phyloP scores from a whole-genome alignment of 2,888 invertebrate species.

The Pharmacophagus antenor region DNA sequence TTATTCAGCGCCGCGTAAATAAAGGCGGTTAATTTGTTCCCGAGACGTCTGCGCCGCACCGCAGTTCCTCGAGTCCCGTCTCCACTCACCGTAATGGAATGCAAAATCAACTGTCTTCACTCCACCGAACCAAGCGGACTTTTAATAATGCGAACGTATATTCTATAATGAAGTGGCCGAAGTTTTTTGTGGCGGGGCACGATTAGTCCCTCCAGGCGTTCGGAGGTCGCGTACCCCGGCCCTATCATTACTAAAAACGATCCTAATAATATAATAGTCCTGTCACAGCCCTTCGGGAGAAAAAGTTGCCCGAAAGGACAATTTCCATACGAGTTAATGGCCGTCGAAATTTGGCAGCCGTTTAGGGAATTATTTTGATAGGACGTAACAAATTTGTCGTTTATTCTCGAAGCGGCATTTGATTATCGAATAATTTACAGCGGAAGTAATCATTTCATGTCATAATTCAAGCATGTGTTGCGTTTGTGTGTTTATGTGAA shows the following conservation, averaged over 20 bases:
- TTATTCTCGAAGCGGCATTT: slow-evolving; percentile 41
- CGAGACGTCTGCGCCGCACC: slow-evolving; percentile 39
- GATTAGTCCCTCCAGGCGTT: slow-evolving; percentile 72
- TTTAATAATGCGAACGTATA: slow-evolving; percentile 49
- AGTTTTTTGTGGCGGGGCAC: slow-evolving; percentile 62
- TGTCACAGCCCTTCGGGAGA: slow-evolving; percentile 70
- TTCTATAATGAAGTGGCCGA: slow-evolving; percentile 71
- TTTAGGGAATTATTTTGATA: slow-evolving; percentile 59
- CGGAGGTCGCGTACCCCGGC: slow-evolving; percentile 62
- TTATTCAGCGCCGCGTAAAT: slow-evolving; percentile 33
- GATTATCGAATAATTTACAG: slow-evolving; percentile 31
- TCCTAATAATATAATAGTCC: slow-evolving; percentile 80
- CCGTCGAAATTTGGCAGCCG: slow-evolving; percentile 66
- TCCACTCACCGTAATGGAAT: slow-evolving; percentile 59
- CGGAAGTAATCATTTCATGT: slow-evolving; percentile 24
- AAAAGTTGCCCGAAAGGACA: slow-evolving; percentile 70
- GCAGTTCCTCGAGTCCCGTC: slow-evolving; percentile 31
- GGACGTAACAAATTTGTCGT: slow-evolving; percentile 55
- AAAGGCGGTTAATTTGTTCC: slow-evolving; percentile 57
- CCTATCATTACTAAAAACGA: slow-evolving; percentile 78
- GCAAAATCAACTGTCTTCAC: slow-evolving; percentile 53
- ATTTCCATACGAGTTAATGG: slow-evolving; percentile 69
- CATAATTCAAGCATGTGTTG: background rate
- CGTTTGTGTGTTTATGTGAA: background rate
- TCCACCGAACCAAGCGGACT: slow-evolving; percentile 38